A percentile compares a stretch with the other conserved stretches of the same genome.
phyloP scores from a whole-genome alignment of 2,797 vertebrate species.

The Lagorchestes hirsutus region DNA sequence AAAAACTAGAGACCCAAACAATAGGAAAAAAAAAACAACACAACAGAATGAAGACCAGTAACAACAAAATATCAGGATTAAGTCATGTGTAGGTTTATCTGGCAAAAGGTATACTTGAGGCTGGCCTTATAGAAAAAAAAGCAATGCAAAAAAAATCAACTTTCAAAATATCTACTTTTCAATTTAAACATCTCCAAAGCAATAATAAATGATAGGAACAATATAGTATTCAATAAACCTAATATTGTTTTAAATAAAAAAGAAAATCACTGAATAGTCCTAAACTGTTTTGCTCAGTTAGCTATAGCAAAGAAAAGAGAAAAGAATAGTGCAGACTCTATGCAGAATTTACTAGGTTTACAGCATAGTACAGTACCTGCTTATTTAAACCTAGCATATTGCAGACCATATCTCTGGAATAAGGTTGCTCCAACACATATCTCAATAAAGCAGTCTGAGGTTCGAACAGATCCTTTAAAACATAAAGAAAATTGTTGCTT shows the following conservation, averaged over 20 bases:
- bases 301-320: slow-evolving; percentile 87
- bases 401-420: slow-evolving; percentile 99
- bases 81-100: slow-evolving; percentile 85
- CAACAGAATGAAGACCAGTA: neutral
- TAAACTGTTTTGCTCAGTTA: slow-evolving; percentile 90
- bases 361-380: slow-evolving; percentile 92
- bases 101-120: slow-evolving; percentile 89
- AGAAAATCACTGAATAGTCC: slow-evolving; percentile 80
- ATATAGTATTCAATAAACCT: slow-evolving; percentile 83
- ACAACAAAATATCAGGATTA: slow-evolving; percentile 70
- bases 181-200: slow-evolving; percentile 86
- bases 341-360: slow-evolving; percentile 73
- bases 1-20: slow-evolving; percentile 76
- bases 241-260: slow-evolving; percentile 59
- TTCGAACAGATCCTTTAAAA: slow-evolving; percentile 96
- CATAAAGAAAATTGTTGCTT: slow-evolving; percentile 83
- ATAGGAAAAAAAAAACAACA: slow-evolving; percentile 49
- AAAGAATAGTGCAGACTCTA: slow-evolving; percentile 87
- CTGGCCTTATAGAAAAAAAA: slow-evolving; percentile 92
- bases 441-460: slow-evolving; percentile 97
- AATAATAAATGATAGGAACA: slow-evolving; percentile 86
- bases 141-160: slow-evolving; percentile 90
- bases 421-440: slow-evolving; percentile 98
- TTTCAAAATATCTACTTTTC: slow-evolving; percentile 85
- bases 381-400: slow-evolving; percentile 99